Conservation (phyloP, 2,797 vertebrate species). For the Sebastes hubbsi region DNA sequence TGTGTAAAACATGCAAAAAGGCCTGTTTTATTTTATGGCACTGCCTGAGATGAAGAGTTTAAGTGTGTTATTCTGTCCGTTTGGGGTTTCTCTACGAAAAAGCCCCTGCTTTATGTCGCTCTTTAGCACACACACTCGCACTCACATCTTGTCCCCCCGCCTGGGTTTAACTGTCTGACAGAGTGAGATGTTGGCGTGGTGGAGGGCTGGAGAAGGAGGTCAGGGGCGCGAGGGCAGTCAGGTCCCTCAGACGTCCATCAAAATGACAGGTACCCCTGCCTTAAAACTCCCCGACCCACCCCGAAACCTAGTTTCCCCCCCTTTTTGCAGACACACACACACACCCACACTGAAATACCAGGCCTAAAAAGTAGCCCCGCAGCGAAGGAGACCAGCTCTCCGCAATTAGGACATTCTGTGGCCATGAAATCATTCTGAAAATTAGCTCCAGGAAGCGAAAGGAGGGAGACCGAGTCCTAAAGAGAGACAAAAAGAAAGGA, state of each 20-base stretch:
- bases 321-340: constrained; percentile 39
- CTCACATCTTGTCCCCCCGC: constrained; percentile 58
- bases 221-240: constrained; percentile 79
- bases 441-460: constrained; percentile 80
- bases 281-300: constrained; percentile 75
- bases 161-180: constrained; percentile 79
- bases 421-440: constrained; percentile 84
- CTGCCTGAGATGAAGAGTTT: constrained; percentile 51
- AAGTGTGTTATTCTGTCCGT: constrained; percentile 71
- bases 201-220: constrained; percentile 73
- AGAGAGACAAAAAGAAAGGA: constrained; percentile 58
- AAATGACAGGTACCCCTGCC: constrained; percentile 79
- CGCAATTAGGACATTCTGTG: constrained; percentile 84
- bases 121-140: constrained; percentile 40
- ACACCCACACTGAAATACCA: constrained; percentile 56
- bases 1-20: constrained; percentile 30
- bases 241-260: constrained; percentile 82
- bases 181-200: constrained; percentile 72
- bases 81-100: constrained; percentile 61
- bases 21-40: constrained; percentile 16
- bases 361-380: constrained; percentile 76
- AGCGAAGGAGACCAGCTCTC: constrained; percentile 78
- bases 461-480: constrained; percentile 70
- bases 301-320: constrained; percentile 66
- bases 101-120: constrained; percentile 71